Evolutionary conservation across 2,797 vertebrate species (phyloP).

Genomic region (Falco novaeseelandiae): DNA sequence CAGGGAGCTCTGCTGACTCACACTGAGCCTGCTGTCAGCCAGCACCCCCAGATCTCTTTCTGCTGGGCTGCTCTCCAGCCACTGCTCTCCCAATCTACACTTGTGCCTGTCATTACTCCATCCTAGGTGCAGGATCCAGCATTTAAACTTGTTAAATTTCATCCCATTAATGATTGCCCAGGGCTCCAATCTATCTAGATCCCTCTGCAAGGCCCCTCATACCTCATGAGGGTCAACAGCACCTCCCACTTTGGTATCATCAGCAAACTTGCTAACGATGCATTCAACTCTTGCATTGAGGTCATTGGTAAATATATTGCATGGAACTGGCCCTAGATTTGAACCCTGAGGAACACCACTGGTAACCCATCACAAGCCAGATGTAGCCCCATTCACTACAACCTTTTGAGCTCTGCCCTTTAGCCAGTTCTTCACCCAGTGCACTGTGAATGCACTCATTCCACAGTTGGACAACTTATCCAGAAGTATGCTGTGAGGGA

Average conservation of each 20-base stretch:
- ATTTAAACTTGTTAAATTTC: not conserved
- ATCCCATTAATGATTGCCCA: not conserved
- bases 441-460: not conserved
- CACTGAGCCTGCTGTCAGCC: rapidly evolving
- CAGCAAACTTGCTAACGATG: not conserved
- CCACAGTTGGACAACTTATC: not conserved
- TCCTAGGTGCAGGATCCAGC: not conserved
- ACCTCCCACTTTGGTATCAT: too few relatives aligned
- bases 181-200: too few relatives aligned
- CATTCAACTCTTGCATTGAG: not conserved
- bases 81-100: not conserved
- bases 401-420: too few relatives aligned
- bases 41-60: not conserved
- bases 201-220: too few relatives aligned
- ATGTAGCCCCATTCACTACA: not conserved
- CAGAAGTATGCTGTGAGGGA: not conserved
- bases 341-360: not conserved
- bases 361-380: not conserved
- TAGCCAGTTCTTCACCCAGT: too few relatives aligned
- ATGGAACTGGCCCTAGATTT: not conserved
- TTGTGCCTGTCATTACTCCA: rapidly evolving
- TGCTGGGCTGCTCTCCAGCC: not conserved
- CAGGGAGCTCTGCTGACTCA: not conserved
- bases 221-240: too few relatives aligned
- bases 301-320: not conserved